Base-by-base conservation (phyloP, 2,113 vertebrate species). In the Hippocampus abdominalis region DNA sequence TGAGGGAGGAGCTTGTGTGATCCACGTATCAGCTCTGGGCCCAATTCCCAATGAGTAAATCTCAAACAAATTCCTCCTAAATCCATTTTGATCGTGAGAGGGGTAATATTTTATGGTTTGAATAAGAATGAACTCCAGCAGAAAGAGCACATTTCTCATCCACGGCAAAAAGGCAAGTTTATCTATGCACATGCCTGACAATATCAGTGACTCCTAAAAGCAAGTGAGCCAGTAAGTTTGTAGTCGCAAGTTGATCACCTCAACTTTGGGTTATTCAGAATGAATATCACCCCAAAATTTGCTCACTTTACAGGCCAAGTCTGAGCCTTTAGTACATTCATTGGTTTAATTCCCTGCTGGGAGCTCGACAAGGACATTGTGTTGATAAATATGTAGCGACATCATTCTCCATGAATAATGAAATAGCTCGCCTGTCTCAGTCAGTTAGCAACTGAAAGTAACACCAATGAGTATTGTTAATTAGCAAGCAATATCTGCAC, bases 331-430 rank as follows among this genome's bases (percentile, higher is more conserved):
- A 20, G 16, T 62, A 15, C 29, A 62, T 62, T 21, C 21, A 49
- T 16, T 65, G 48, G 23, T 27, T 20, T 27, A 9, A 18, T 66
- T 49, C 61, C 61, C 36, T 63, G 20, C 39, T 63, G 61, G 61
- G 39, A 63, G 36, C 36, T 42, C 11, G 39, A 42, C 21, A 63
- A 39, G 39, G 16, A 63, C 61, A 42, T 42, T 10, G 39, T 40
- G 61, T 42, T 12, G 61, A 40, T 42, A 63, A 63, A 63, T 63
- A 63, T 63, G 61, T 42, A 63, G 61, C 39, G 61, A 63, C 21
- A 42, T 36, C 61, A 62, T 39, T 40, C 32, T 4, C 20, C 32
- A 40, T 32, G 57, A 36, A 60, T 32, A 60, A 60, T 42, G 61
- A 63, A 63, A 42, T 39, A 42, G 21, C 61, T 42, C 11, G 61